phyloP scores from a whole-genome alignment of 2,888 invertebrate genomes.

The Apamea monoglypha region DNA sequence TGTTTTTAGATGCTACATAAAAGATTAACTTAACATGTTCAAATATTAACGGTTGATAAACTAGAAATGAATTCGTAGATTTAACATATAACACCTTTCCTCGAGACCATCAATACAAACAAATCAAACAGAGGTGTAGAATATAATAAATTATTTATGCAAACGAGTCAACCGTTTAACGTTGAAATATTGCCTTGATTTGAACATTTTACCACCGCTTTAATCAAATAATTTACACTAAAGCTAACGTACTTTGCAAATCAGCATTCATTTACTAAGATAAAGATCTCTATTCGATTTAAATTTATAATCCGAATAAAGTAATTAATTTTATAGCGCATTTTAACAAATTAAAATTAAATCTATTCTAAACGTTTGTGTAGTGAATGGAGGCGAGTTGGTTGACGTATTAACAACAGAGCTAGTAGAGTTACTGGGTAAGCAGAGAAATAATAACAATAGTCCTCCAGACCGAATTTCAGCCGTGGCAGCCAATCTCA shows the following conservation, averaged over 20 bases:
- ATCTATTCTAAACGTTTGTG: conserved; percentile 56
- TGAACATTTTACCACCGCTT: conserved; percentile 47
- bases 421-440: conserved; percentile 64
- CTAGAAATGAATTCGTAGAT: neutral
- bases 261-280: conserved; percentile 57
- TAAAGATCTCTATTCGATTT: conserved; percentile 53
- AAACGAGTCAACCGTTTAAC: conserved; percentile 52
- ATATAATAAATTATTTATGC: conserved; percentile 59
- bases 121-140: conserved; percentile 44
- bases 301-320: conserved; percentile 59
- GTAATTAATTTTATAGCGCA: conserved; percentile 45
- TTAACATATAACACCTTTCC: conserved; percentile 24
- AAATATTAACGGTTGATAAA: conserved; percentile 13
- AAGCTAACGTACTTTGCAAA: conserved; percentile 57
- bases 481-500: neutral
- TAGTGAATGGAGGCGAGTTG: conserved; percentile 24
- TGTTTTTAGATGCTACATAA: conserved; percentile 3
- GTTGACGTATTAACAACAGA: conserved; percentile 66
- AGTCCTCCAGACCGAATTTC: no score
- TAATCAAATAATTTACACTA: conserved; percentile 62
- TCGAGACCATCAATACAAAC: conserved; percentile 43
- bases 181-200: conserved; percentile 61
- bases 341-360: conserved; percentile 47
- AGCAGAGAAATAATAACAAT: conserved; percentile 64
- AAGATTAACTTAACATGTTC: neutral